phyloP scores from a whole-genome alignment of 2,888 invertebrate genomes.

The Nematopogon swammerdamellus region DNA sequence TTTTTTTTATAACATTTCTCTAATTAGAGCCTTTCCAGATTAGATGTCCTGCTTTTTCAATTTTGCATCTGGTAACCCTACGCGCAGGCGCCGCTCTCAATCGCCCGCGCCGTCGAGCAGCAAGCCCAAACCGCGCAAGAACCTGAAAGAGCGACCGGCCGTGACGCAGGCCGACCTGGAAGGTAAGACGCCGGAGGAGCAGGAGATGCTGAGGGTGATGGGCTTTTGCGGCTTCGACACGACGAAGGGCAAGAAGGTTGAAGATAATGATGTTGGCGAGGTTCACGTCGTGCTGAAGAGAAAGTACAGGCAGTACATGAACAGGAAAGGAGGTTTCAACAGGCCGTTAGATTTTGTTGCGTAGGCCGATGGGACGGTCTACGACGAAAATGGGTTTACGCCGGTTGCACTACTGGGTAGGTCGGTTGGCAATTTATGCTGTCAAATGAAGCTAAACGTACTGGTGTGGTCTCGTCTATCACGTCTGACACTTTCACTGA shows the following conservation, averaged over 20 bases:
- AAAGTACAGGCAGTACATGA: conserved; percentile 99
- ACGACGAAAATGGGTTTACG: too few species aligned
- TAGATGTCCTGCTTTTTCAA: too few species aligned
- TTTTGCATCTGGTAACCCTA: too few species aligned
- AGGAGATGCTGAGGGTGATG: conserved; percentile 95
- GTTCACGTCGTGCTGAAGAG: conserved; percentile 95
- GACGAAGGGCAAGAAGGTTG: conserved; percentile 94
- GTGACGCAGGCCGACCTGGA: conserved; percentile 82
- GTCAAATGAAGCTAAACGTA: too few species aligned
- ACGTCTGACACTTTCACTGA: too few species aligned
- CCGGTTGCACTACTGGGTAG: too few species aligned
- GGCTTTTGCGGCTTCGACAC: conserved; percentile 95
- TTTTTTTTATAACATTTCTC: too few species aligned
- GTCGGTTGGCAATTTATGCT: too few species aligned
- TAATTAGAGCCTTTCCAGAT: too few species aligned
- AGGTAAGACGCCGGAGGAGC: conserved; percentile 87
- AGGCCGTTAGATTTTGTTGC: conserved; percentile 96
- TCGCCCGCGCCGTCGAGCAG: conserved; percentile 30
- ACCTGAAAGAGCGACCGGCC: conserved; percentile 60
- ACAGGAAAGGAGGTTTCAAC: conserved; percentile 98
- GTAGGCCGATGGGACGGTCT: conserved; percentile 29
- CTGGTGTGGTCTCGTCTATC: too few species aligned
- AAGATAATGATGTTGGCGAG: conserved; percentile 90
- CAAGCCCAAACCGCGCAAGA: conserved; percentile 31
- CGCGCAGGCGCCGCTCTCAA: conserved; percentile 18